Evolutionary conservation across 2,888 invertebrate genomes (phyloP), one percentile per base, ranked within the genome.

Genomic region (Hydraecia micacea): DNA sequence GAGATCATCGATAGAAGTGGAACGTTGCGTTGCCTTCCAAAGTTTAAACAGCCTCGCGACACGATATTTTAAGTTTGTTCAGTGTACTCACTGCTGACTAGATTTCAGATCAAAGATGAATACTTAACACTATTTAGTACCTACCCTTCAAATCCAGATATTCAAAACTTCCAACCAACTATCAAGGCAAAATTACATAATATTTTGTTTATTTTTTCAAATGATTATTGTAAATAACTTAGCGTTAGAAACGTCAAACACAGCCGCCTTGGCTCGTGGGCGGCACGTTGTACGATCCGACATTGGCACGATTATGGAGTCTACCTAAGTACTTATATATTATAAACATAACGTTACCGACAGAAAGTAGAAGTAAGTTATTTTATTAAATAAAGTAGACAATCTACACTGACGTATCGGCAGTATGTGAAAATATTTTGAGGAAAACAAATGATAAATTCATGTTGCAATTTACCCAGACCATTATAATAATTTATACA

Each of bases 181-280:
- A 28, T 68, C 21, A 46, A 21, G 28, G 46, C 46, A 28, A 21
- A 58, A 63, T 63, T 62, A 67, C 39, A 60, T 86, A 79, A 81
- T 60, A 63, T 72, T 80, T 73, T 78, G 60, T 75, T 81, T 39
- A 75, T n/a, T 75, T 75, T 80, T 65, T 65, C 21, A 65, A 72
- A 68, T 71, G 49, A 70, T 65, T 36, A 28, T 76, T 71, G 76
- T 81, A 75, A 79, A 79, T 80, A 79, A 67, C 65, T 80, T 79
- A 77, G 49, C 73, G 49, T 65, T 69, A 55, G 60, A 63, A 69
- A 86, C 72, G 89, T 89, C 88, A 89, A 83, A 87, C 73, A 73
- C 88, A 88, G 87, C 25, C 39, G 76, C 71, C 81, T 85, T 70
- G 65, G 77, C 32, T 72, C 81, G 88, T 89, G 79, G 88, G 86